Percentiles rank a stretch among this genome's conserved stretches.
Conservation (phyloP, 30 jellyfish, hydroid and myxozoan species). For the Sanderia malayensis region DNA sequence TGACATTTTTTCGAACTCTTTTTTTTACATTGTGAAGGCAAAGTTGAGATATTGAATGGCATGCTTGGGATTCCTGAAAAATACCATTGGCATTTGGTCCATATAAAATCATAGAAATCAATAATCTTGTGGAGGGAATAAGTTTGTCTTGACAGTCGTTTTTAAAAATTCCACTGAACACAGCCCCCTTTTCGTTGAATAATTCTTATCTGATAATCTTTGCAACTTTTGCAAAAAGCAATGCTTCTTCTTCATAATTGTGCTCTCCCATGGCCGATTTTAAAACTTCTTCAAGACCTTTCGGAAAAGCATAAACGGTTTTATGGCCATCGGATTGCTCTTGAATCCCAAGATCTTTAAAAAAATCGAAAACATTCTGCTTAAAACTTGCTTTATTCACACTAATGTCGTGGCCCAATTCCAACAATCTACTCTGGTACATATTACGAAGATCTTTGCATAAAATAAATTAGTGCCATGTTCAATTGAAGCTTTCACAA, state of each 20-base stretch:
- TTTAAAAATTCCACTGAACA: conserved; percentile 28
- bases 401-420: too few relatives aligned
- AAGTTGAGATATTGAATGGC: conserved; percentile 30
- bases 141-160: conserved; percentile 17
- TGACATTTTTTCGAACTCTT: conserved; percentile 4
- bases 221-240: conserved; percentile 35
- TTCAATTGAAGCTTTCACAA: too few relatives aligned
- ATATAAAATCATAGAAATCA: conserved; percentile 14
- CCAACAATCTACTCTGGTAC: too few relatives aligned
- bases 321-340: too few relatives aligned
- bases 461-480: too few relatives aligned
- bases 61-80: conserved; percentile 38
- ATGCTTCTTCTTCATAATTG: conserved; percentile 28
- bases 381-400: too few relatives aligned
- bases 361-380: too few relatives aligned
- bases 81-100: conserved; percentile 34
- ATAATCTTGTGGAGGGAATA: conserved; percentile 28
- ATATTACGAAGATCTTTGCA: too few relatives aligned
- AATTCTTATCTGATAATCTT: conserved; percentile 11
- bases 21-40: conserved; percentile 3
- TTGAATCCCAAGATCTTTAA: too few relatives aligned
- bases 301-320: too few relatives aligned
- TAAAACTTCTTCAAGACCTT: conserved; percentile 13
- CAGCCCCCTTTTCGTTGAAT: conserved; percentile 19
- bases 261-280: conserved; percentile 38